Evolutionary conservation across 2,113 vertebrate genomes (phyloP).

Genomic region (Neogobius melanostomus): DNA sequence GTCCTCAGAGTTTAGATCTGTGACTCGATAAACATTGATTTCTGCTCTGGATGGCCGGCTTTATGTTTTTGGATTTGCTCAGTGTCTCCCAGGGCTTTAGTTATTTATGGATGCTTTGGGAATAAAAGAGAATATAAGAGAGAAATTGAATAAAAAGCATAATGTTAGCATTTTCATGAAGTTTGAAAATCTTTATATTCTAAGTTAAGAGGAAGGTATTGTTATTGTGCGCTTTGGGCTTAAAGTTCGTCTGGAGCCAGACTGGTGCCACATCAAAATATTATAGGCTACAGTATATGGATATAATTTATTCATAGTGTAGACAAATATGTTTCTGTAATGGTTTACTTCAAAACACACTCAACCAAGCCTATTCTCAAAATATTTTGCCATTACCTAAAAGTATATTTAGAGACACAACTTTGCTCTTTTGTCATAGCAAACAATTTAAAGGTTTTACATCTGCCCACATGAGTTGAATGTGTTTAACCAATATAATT

Average conservation of each 20-base stretch:
- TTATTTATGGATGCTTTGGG: conserved; percentile 27
- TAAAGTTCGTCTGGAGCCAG: too few relatives aligned
- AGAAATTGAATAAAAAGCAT: neutral
- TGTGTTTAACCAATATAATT: neutral
- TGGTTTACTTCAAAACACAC: too few relatives aligned
- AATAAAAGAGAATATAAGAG: neutral
- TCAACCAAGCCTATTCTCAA: too few relatives aligned
- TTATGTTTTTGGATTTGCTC: conserved; percentile 34
- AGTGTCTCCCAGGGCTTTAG: conserved; percentile 28
- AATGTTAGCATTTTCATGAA: neutral
- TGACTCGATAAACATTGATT: conserved; percentile 50
- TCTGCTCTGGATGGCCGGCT: conserved; percentile 16
- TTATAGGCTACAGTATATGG: neutral
- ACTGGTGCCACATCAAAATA: neutral
- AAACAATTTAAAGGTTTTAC: too few relatives aligned
- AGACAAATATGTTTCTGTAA: too few relatives aligned
- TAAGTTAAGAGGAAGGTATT: neutral
- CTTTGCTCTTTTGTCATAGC: neutral
- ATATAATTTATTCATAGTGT: neutral
- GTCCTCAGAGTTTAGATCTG: conserved; percentile 19
- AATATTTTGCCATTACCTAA: too few relatives aligned
- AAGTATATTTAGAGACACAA: too few relatives aligned
- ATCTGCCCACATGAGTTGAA: too few relatives aligned
- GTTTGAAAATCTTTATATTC: neutral
- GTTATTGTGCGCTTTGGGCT: neutral